Conservation (phyloP, 2,888 invertebrate genomes). For the Zootermopsis nevadensis region DNA sequence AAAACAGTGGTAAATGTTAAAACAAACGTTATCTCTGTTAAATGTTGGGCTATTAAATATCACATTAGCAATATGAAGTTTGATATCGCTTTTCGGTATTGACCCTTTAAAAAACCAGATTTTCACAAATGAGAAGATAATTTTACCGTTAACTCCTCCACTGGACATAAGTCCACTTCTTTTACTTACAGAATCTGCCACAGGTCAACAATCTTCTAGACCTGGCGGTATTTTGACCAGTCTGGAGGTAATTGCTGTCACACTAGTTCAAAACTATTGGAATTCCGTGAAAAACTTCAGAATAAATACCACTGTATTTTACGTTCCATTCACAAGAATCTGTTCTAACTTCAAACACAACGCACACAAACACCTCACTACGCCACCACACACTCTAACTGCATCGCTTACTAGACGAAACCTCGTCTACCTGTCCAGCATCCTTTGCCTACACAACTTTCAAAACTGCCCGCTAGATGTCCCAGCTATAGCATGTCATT, state of each 20-base stretch:
- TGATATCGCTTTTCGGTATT: no score
- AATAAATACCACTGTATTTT: not conserved
- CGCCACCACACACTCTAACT: not conserved
- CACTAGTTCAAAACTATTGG: not conserved
- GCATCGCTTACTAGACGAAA: not conserved
- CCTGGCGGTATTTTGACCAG: not conserved
- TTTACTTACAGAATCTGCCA: not conserved
- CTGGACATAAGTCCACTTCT: not conserved
- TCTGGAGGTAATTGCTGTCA: not conserved
- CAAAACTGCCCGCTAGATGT: not conserved
- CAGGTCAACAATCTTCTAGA: constrained; percentile 33
- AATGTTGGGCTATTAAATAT: no score
- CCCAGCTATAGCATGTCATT: not conserved
- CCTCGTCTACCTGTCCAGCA: not conserved
- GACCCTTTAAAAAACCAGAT: no score
- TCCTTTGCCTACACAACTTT: not conserved
- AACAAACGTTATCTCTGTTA: no score
- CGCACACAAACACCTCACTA: not conserved
- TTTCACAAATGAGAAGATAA: not conserved
- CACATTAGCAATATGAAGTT: no score
- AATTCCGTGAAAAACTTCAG: not conserved
- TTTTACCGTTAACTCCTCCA: not conserved
- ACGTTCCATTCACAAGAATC: not conserved
- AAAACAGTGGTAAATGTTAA: no score
- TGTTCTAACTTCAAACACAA: not conserved